Conservation (phyloP, 2,113 vertebrate genomes). For the Gallinago jamesoni region DNA sequence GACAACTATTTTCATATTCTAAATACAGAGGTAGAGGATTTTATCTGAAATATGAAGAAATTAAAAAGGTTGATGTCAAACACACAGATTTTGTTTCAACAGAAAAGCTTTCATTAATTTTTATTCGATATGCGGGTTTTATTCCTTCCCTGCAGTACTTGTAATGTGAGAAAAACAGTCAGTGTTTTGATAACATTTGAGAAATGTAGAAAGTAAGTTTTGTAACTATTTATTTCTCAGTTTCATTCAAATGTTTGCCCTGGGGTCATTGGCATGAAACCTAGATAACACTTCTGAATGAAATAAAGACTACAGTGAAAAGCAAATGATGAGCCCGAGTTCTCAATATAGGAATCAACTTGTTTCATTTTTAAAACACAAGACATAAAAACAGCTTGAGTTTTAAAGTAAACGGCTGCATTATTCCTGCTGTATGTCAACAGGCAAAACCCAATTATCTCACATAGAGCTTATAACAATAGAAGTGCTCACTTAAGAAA, state of each 20-base stretch:
- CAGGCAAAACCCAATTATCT: neutral
- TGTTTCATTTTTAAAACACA: neutral
- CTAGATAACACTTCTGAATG: rapidly evolving
- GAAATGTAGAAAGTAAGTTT: neutral
- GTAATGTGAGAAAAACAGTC: neutral
- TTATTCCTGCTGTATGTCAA: neutral
- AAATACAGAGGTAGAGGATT: neutral
- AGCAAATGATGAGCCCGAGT: neutral
- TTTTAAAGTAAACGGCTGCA: neutral
- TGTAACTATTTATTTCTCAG: neutral
- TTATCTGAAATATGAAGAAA: neutral
- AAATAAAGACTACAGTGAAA: neutral
- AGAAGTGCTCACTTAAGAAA: neutral
- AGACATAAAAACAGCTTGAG: neutral
- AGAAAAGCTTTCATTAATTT: neutral
- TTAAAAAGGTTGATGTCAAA: neutral
- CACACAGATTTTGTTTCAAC: neutral
- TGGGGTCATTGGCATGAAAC: neutral
- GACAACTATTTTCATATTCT: neutral
- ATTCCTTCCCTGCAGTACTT: neutral
- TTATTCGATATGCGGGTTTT: neutral
- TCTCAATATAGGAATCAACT: neutral
- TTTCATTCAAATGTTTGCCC: neutral
- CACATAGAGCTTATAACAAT: neutral
- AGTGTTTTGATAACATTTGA: neutral